Percentiles rank a stretch among this genome's conserved stretches.
Evolutionary conservation across 1,140 invertebrate genomes (phyloP).

Genomic region (Leptinotarsa defecta): DNA sequence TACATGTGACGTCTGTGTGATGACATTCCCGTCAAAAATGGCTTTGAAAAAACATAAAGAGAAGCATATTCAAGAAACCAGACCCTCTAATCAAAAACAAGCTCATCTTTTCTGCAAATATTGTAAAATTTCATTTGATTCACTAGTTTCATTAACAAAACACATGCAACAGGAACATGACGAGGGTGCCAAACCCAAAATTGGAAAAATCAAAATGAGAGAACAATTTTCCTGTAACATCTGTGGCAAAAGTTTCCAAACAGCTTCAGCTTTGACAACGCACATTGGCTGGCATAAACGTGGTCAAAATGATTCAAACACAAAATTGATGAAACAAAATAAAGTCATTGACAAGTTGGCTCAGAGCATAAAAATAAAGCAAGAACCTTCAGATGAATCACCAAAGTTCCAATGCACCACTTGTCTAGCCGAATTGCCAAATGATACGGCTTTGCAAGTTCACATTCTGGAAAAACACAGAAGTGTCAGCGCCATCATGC

Average conservation of each 20-base stretch:
- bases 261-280: conserved; percentile 41
- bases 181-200: conserved; percentile 36
- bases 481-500: conserved; percentile 44
- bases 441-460: conserved; percentile 50
- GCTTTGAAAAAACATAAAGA: conserved; percentile 47
- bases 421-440: conserved; percentile 43
- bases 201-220: conserved; percentile 17
- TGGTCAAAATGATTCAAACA: conserved; percentile 21
- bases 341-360: neutral
- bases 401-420: conserved; percentile 41
- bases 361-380: conserved; percentile 21
- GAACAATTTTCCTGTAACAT: conserved; percentile 39
- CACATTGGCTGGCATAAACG: conserved; percentile 53
- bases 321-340: conserved; percentile 32
- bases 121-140: conserved; percentile 47
- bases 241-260: conserved; percentile 46
- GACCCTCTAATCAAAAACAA: conserved; percentile 15
- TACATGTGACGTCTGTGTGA: conserved; percentile 47
- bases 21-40: conserved; percentile 41
- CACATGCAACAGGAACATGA: conserved; percentile 46
- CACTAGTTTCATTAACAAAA: conserved; percentile 31
- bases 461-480: conserved; percentile 51
- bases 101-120: conserved; percentile 43
- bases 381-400: conserved; percentile 26
- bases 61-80: conserved; percentile 38